Evolutionary conservation across 2,888 invertebrate species (phyloP).

Genomic region (Dicyrtomina minuta): DNA sequence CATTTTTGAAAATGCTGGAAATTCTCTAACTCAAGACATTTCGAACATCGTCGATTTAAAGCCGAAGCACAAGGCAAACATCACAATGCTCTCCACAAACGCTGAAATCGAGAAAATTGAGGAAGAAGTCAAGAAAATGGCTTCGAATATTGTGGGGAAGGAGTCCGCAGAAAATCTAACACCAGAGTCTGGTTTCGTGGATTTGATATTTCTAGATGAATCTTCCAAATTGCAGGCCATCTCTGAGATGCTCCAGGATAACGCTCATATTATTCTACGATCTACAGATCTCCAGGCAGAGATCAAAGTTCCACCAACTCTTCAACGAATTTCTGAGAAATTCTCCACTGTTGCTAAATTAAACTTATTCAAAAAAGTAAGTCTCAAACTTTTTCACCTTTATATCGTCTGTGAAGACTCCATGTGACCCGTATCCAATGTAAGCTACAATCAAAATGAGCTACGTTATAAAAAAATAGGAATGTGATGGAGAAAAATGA

Average conservation of each 20-base stretch:
- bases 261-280: slow-evolving; percentile 18
- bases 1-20: slow-evolving; percentile 21
- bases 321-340: slow-evolving; percentile 55
- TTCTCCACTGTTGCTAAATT: too few species aligned
- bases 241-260: slow-evolving; percentile 5
- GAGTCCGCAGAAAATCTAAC: slow-evolving; percentile 17
- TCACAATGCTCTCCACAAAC: too few species aligned
- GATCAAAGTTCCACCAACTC: background rate
- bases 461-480: too few species aligned
- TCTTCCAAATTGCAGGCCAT: slow-evolving; percentile 1
- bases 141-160: slow-evolving; percentile 2
- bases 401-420: too few species aligned
- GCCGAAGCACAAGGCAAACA: background rate
- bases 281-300: background rate
- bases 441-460: too few species aligned
- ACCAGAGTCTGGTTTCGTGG: slow-evolving; percentile 8
- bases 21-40: slow-evolving; percentile 12
- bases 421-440: too few species aligned
- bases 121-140: slow-evolving; percentile 5
- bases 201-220: slow-evolving; percentile 24
- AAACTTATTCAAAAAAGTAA: too few species aligned
- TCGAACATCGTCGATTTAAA: slow-evolving; percentile 20
- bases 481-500: too few species aligned
- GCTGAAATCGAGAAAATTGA: slow-evolving; percentile 18
- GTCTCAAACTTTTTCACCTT: too few species aligned